A percentile compares a stretch with the other conserved stretches of the same genome.
phyloP scores from a whole-genome alignment of 2,113 vertebrate genomes.

The Ursus arctos region DNA sequence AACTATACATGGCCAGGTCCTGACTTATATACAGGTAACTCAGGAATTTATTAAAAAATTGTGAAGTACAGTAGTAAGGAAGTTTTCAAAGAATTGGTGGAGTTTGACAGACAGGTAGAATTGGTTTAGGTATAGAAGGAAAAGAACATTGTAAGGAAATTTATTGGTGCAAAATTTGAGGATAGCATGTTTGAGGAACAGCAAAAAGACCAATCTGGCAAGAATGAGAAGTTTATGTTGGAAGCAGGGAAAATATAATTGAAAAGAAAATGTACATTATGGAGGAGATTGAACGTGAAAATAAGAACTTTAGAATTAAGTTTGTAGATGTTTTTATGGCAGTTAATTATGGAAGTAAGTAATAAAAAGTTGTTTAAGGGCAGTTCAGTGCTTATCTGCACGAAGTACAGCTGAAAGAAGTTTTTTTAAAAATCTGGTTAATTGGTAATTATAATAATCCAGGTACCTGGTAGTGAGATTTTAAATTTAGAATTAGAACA shows the following conservation, averaged over 20 bases:
- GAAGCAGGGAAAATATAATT: background rate
- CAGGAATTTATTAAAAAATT: background rate
- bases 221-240: background rate
- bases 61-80: constrained; percentile 10
- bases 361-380: background rate
- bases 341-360: constrained; percentile 33
- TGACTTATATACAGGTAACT: background rate
- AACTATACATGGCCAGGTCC: background rate
- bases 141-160: background rate
- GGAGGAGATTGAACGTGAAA: background rate
- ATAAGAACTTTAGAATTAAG: constrained; percentile 1
- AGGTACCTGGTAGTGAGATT: background rate
- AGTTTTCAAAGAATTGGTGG: background rate
- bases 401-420: background rate
- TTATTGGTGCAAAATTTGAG: background rate
- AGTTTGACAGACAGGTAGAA: background rate
- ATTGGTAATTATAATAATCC: background rate
- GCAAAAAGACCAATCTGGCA: background rate
- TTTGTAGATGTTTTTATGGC: constrained; percentile 18
- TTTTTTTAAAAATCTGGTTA: background rate
- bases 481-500: background rate
- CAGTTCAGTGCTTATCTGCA: background rate
- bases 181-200: background rate
- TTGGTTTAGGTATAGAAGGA: background rate
- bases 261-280: background rate